phyloP scores from a whole-genome alignment of 2,888 invertebrate species.

The Gibbula magus region DNA sequence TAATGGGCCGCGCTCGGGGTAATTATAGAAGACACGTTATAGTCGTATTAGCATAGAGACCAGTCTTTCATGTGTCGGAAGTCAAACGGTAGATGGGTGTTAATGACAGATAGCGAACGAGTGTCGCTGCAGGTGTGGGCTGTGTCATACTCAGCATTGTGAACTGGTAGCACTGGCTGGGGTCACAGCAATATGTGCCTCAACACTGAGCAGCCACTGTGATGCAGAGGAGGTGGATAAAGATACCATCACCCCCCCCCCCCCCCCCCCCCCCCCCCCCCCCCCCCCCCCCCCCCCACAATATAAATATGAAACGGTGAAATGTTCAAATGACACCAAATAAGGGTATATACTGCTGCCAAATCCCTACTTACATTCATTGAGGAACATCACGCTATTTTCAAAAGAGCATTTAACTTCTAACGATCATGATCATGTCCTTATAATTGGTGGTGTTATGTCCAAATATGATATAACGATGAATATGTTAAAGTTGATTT shows the following conservation, averaged over 20 bases:
- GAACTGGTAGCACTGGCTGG: neutral
- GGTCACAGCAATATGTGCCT: neutral
- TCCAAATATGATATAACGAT: too few relatives aligned
- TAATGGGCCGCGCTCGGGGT: neutral
- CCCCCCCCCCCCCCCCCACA: neutral
- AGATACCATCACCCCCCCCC: neutral
- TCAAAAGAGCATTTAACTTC: too few relatives aligned
- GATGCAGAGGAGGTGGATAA: neutral
- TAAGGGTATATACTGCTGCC: too few relatives aligned
- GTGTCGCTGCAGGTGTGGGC: neutral
- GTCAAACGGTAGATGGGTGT: neutral
- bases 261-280: neutral
- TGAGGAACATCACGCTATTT: too few relatives aligned
- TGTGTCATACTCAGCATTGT: neutral
- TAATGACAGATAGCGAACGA: neutral
- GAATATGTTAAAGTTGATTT: too few relatives aligned
- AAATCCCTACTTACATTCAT: too few relatives aligned
- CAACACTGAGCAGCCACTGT: neutral
- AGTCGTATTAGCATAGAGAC: neutral
- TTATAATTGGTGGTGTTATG: too few relatives aligned
- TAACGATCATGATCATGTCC: too few relatives aligned
- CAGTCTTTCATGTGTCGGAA: conserved; percentile 4
- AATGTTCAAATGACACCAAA: too few relatives aligned
- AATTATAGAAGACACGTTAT: neutral
- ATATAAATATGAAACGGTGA: neutral